Conservation (phyloP, 2,113 vertebrate species). For the Tauraco erythrolophus region DNA sequence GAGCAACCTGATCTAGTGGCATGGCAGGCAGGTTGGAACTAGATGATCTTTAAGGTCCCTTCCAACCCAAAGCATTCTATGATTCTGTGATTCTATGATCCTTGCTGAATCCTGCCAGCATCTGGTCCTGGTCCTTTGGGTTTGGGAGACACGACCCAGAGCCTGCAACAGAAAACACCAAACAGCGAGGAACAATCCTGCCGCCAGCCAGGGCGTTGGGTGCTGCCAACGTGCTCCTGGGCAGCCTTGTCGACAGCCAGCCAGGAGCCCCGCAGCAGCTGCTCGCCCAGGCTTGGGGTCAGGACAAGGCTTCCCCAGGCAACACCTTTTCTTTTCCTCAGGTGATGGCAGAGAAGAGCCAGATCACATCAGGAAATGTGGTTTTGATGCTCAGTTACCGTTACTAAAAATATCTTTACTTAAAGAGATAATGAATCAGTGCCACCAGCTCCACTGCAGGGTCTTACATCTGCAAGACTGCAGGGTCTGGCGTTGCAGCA, state of each 20-base stretch:
- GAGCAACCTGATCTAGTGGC: too few relatives aligned
- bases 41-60: too few relatives aligned
- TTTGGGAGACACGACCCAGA: background rate
- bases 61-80: too few relatives aligned
- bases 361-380: background rate
- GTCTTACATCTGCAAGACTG: too few relatives aligned
- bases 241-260: fast-evolving
- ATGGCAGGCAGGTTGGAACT: too few relatives aligned
- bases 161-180: background rate
- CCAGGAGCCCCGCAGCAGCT: background rate
- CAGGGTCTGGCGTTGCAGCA: background rate
- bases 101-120: background rate
- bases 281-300: background rate
- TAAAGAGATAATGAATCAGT: background rate
- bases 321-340: background rate
- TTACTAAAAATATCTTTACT: background rate
- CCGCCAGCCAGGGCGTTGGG: background rate
- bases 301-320: background rate
- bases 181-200: background rate
- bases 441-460: background rate
- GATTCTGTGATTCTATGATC: background rate
- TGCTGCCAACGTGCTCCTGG: background rate
- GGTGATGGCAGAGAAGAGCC: background rate
- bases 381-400: background rate
- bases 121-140: background rate